phyloP scores from a whole-genome alignment of 2,888 invertebrate species.

The Amorpha juglandis region DNA sequence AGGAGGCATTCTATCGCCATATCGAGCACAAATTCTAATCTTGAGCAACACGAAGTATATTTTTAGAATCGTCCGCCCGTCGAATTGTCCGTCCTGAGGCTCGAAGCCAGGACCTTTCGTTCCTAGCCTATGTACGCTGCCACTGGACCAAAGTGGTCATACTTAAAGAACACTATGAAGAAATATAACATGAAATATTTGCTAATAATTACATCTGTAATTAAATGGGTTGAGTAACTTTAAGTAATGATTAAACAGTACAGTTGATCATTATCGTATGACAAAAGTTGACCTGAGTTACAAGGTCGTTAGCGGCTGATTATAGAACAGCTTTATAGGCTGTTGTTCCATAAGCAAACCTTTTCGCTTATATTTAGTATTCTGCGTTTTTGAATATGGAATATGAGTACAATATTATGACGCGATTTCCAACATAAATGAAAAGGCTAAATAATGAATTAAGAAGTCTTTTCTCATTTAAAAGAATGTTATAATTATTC shows the following conservation, averaged over 20 bases:
- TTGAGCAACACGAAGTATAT: too few relatives aligned
- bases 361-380: background rate
- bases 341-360: slow-evolving; percentile 8
- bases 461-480: too few relatives aligned
- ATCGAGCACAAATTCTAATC: too few relatives aligned
- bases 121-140: background rate
- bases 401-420: too few relatives aligned
- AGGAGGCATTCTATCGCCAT: too few relatives aligned
- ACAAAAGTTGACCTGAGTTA: slow-evolving; percentile 36
- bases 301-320: slow-evolving; percentile 41
- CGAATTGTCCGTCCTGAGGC: background rate
- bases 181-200: too few relatives aligned
- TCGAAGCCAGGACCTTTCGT: background rate
- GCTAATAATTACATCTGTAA: background rate
- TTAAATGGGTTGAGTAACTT: slow-evolving; percentile 2
- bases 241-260: slow-evolving; percentile 11
- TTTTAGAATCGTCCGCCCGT: too few relatives aligned
- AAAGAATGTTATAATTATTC: too few relatives aligned
- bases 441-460: too few relatives aligned
- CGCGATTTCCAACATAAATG: too few relatives aligned
- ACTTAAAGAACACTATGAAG: too few relatives aligned
- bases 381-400: background rate
- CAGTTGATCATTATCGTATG: slow-evolving; percentile 37
- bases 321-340: slow-evolving; percentile 31
- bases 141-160: background rate